Conservation (phyloP, 1,140 invertebrate genomes). For the Galleria mellonella region DNA sequence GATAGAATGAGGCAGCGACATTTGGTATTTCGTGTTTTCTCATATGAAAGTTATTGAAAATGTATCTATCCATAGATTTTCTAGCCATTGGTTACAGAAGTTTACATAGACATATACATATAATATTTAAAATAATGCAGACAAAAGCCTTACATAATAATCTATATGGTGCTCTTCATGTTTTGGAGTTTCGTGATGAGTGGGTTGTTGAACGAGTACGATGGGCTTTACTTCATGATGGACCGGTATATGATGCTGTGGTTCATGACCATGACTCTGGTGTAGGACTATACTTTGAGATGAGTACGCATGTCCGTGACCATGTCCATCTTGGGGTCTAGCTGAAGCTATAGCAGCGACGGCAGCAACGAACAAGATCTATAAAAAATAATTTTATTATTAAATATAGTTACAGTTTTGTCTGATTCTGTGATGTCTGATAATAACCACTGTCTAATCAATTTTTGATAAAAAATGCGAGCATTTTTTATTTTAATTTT, state of each 20-base stretch:
- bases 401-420: no score
- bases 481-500: no score
- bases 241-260: conserved; percentile 1
- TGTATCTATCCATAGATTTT: no score
- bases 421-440: no score
- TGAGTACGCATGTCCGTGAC: conserved; percentile 12
- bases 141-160: conserved; percentile 7
- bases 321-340: conserved; percentile 13
- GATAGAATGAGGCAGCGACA: no score
- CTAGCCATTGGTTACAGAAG: no score
- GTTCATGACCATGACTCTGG: conserved; percentile 8
- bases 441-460: no score
- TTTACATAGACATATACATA: no score
- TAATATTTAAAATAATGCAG: no score
- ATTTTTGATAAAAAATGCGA: no score
- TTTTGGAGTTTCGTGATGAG: conserved; percentile 18
- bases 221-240: conserved; percentile 1
- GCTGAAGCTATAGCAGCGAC: conserved; percentile 28
- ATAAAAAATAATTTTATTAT: background rate
- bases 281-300: conserved; percentile 14
- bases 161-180: conserved; percentile 14
- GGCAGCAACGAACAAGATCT: conserved; percentile 48
- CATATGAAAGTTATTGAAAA: no score
- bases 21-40: no score
- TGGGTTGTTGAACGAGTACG: conserved; percentile 12